Percentiles rank a stretch among this genome's conserved stretches.
Evolutionary conservation across 2,113 vertebrate genomes (phyloP).

Genomic region (Oreotrochilus melanogaster): DNA sequence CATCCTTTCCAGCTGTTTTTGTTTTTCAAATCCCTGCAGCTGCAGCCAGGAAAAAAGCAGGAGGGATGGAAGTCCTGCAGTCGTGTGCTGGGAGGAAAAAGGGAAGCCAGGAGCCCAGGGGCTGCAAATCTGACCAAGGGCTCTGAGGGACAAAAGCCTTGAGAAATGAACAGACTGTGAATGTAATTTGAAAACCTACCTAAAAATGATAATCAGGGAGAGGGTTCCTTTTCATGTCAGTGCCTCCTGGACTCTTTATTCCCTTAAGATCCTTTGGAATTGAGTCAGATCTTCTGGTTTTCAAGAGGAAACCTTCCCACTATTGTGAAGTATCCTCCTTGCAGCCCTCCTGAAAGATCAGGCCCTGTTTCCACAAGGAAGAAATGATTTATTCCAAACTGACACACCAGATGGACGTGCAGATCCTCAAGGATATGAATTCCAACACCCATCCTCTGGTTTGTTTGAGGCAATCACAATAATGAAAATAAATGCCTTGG

Average conservation of each 20-base stretch:
- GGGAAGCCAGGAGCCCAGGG: not conserved
- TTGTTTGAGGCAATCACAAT: conserved; percentile 14
- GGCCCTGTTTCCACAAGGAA: not conserved
- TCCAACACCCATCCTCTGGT: not conserved
- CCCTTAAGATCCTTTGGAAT: not conserved
- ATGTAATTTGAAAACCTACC: not conserved
- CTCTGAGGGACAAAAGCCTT: not conserved
- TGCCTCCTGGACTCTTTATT: not conserved
- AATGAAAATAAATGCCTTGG: conserved; percentile 37
- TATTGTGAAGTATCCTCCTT: not conserved
- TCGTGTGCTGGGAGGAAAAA: accelerated
- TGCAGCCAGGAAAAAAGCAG: not conserved
- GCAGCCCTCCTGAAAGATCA: not conserved
- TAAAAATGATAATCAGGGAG: not conserved
- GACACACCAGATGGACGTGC: not conserved
- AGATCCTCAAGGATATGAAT: not conserved
- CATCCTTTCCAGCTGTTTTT: not conserved
- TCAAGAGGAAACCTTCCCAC: not conserved
- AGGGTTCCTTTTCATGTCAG: not conserved
- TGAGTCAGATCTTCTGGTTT: not conserved
- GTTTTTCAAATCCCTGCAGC: not conserved
- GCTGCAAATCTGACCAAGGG: accelerated
- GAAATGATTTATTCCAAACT: not conserved
- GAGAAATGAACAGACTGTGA: not conserved
- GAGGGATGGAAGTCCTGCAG: not conserved